phyloP scores from a whole-genome alignment of 2,888 invertebrate species.

The Ferdinandea cuprea region DNA sequence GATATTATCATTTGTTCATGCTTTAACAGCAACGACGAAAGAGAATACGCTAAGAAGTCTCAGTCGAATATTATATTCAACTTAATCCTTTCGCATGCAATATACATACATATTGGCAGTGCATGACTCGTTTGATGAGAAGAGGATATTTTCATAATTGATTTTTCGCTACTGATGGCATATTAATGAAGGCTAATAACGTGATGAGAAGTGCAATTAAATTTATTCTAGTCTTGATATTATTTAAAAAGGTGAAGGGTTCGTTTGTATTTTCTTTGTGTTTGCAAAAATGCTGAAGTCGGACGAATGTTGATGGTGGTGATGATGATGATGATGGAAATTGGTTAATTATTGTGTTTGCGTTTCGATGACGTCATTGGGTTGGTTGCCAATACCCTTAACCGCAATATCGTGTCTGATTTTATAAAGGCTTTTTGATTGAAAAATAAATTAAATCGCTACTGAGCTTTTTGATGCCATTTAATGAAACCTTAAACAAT shows the following conservation, averaged over 20 bases:
- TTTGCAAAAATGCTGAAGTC: constrained; percentile 26
- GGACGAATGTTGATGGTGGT: background rate
- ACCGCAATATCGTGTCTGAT: too few relatives aligned
- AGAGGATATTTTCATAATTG: constrained; percentile 56
- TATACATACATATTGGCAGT: too few relatives aligned
- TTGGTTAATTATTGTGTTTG: constrained; percentile 59
- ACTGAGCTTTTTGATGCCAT: too few relatives aligned
- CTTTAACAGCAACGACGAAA: background rate
- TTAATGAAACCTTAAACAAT: too few relatives aligned
- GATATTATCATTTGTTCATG: constrained; percentile 16
- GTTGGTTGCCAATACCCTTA: too few relatives aligned
- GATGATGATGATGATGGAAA: constrained; percentile 30
- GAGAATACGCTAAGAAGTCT: constrained; percentile 9
- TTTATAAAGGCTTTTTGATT: too few relatives aligned
- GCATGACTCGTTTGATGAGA: too few relatives aligned
- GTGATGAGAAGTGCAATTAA: constrained; percentile 57
- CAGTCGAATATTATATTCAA: constrained; percentile 37
- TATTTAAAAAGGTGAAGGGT: background rate
- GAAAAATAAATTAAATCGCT: too few relatives aligned
- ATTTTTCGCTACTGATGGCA: constrained; percentile 53
- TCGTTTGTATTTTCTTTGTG: constrained; percentile 29
- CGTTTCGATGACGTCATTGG: constrained; percentile 34
- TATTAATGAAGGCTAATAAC: constrained; percentile 64
- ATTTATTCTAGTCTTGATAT: constrained; percentile 55
- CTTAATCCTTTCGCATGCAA: constrained; percentile 6